Evolutionary conservation across 2,888 invertebrate genomes (phyloP), one percentile per base, ranked within the genome.

Genomic region (Halictus quadricinctus): DNA sequence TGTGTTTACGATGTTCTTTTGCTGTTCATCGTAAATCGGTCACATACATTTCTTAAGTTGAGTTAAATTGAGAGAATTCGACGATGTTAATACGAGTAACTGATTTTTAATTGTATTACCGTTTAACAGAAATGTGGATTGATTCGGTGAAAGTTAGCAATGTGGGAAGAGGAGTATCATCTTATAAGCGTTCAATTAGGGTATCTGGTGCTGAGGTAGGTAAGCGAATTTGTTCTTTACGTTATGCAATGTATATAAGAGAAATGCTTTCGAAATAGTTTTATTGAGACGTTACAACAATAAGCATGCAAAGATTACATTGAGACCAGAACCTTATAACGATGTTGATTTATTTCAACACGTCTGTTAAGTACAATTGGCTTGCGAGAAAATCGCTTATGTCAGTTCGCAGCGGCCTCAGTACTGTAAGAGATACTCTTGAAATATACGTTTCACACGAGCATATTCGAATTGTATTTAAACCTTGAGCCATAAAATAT

Each of bases 281-380:
- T 89, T 91, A 92, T 93, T 93, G 89, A 92, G 91, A 92, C 91
- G 82, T 92, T 91, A 94, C 93, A 93, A 93, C 92, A 92, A 91
- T 91, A 86, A 93, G 91, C 94, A 94, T 93, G 93, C 93, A 93
- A 90, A 89, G 90, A 83, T 91, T 93, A 93, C 90, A 93, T 87
- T 88, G 86, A 89, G 85, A 91, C 85, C 85, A 86, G 79, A 83
- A 81, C 74, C 50, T 83, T 82, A 88, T 80, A 88, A 77, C 69
- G 72, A 81, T 83, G 79, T 77, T 84, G 77, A 81, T 80, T 70
- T 80, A 75, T 83, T 78, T 83, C 50, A 80, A 79, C 41, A 72
- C 79, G 69, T 50, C 83, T 81, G 84, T 72, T 77, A 81, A 81
- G 15, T 86, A 86, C 64, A 77, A 72, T 48, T 54, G 29, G 21